Evolutionary conservation across 53 echinoderm and acorn worm species (phyloP).

Genomic region (Holothuria scabra): DNA sequence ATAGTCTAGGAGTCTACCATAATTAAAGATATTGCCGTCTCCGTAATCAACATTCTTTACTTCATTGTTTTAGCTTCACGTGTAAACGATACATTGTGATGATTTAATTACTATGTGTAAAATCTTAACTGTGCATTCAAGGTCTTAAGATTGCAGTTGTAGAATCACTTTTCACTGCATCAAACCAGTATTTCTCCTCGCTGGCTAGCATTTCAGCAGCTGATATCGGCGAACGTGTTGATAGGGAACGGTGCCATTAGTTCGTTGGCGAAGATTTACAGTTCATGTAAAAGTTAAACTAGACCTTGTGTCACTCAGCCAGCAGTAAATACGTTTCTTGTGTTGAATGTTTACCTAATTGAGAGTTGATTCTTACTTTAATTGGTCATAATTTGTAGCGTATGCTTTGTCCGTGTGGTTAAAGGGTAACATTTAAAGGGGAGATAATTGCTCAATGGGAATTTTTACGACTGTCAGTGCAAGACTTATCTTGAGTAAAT

Average conservation of each 20-base stretch:
- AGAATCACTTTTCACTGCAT: too few species aligned
- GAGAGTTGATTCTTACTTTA: conserved; percentile 42
- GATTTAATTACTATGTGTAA: too few species aligned
- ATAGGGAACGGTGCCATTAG: conserved; percentile 29
- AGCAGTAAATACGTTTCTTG: conserved; percentile 16
- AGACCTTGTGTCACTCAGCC: conserved; percentile 23
- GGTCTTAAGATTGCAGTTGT: too few species aligned
- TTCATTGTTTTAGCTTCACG: too few species aligned
- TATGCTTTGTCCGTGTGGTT: conserved; percentile 36
- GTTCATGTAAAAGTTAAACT: background rate
- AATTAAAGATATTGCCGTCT: too few species aligned
- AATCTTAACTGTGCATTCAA: too few species aligned
- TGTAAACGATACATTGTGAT: too few species aligned
- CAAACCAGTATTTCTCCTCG: too few species aligned
- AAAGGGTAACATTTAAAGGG: conserved; percentile 30
- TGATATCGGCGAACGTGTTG: background rate
- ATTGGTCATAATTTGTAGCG: conserved; percentile 49
- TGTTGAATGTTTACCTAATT: conserved; percentile 53
- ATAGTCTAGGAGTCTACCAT: too few species aligned
- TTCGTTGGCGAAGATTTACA: conserved; percentile 20
- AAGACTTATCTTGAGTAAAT: conserved; percentile 14
- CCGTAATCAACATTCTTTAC: too few species aligned
- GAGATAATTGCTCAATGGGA: conserved; percentile 20
- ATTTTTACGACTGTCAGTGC: conserved; percentile 17
- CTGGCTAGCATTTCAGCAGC: too few species aligned